Evolutionary conservation across 2,113 vertebrate species (phyloP).

Genomic region (Triplophysa tibetana): DNA sequence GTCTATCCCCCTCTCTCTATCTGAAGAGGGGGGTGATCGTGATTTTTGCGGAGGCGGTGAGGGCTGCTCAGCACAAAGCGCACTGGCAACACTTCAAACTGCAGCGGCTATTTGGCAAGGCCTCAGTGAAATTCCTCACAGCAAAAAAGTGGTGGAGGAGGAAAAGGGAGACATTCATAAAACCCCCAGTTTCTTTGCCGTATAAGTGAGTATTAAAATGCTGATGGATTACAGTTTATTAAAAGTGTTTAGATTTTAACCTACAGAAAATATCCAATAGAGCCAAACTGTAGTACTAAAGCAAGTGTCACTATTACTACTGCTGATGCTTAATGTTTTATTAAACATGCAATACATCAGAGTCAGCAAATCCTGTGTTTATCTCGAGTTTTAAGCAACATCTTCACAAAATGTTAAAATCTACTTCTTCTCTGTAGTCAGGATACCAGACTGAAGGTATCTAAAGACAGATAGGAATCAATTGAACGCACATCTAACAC

Average conservation of each 20-base stretch:
- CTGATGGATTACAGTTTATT: background rate
- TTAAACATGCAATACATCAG: too few relatives aligned
- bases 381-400: too few relatives aligned
- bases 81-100: constrained; percentile 48
- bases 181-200: background rate
- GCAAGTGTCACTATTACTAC: too few relatives aligned
- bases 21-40: constrained; percentile 11
- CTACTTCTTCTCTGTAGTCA: background rate
- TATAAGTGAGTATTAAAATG: background rate
- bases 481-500: background rate
- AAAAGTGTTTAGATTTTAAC: background rate
- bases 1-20: background rate
- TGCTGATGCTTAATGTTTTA: background rate
- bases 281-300: background rate
- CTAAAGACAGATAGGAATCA: background rate
- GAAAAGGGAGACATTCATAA: constrained; percentile 11
- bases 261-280: background rate
- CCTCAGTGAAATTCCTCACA: constrained; percentile 52
- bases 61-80: constrained; percentile 34
- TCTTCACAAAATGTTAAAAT: background rate
- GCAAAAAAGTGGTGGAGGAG: background rate
- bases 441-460: too few relatives aligned
- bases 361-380: too few relatives aligned
- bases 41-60: constrained; percentile 30
- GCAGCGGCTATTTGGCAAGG: constrained; percentile 44